Conservation (phyloP, 1,140 invertebrate species). For the Colletes gigas region DNA sequence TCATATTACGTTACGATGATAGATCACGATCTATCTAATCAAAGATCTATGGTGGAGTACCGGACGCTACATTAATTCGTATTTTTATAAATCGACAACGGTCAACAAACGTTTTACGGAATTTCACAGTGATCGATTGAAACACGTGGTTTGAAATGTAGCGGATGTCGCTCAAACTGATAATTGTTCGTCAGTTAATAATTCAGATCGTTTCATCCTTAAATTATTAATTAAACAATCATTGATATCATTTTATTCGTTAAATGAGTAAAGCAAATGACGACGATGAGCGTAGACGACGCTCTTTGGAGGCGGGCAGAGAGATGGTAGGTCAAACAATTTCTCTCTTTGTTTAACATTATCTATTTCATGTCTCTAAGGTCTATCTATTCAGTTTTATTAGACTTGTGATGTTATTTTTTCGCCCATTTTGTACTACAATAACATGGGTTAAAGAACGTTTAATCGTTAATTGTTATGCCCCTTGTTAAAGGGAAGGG, state of each 20-base stretch:
- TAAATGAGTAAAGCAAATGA: conserved; percentile 61
- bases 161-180: neutral
- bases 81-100: conserved; percentile 54
- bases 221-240: conserved; percentile 18
- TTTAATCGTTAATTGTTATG: neutral
- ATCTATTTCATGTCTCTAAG: conserved; percentile 48
- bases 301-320: conserved; percentile 67
- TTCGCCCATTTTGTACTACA: no score
- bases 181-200: neutral
- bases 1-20: no score
- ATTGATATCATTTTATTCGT: conserved; percentile 14
- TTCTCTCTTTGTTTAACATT: conserved; percentile 31
- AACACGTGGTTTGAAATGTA: conserved; percentile 51
- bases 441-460: no score
- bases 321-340: conserved; percentile 64
- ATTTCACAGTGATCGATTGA: neutral
- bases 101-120: neutral
- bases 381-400: neutral
- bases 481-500: neutral
- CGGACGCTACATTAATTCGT: conserved; percentile 30
- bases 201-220: conserved; percentile 11
- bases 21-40: neutral
- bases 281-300: conserved; percentile 68
- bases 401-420: no score
- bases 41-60: neutral